Percentiles rank a stretch among this genome's conserved stretches.
These are phyloP conservation scores for Drosophila tani DNA, from an alignment of 1,140 invertebrate genomes.

Conservation along the genomic window DNA sequence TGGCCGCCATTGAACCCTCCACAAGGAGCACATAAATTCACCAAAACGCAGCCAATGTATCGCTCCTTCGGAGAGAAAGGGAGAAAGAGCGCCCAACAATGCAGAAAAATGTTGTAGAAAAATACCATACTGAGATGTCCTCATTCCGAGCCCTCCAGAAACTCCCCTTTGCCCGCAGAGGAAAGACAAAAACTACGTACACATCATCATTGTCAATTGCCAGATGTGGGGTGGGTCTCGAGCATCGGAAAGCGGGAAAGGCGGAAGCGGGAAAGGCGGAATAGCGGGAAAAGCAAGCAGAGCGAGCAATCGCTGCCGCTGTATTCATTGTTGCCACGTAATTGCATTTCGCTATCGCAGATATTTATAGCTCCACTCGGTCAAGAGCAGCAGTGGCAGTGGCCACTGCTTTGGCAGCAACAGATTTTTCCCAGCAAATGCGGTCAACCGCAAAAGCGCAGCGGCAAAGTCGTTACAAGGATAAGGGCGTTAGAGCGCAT, in stretches of 20 bases:
- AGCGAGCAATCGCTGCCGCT: slow-evolving; percentile 78
- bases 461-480: slow-evolving; percentile 78
- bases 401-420: slow-evolving; percentile 78
- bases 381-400: slow-evolving; percentile 73
- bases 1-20: slow-evolving; percentile 67
- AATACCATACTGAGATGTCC: slow-evolving; percentile 48
- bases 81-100: slow-evolving; percentile 50
- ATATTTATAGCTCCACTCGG: slow-evolving; percentile 83
- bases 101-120: slow-evolving; percentile 75
- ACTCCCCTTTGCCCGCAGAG: slow-evolving; percentile 32
- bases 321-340: slow-evolving; percentile 83
- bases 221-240: slow-evolving; percentile 61
- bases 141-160: slow-evolving; percentile 19
- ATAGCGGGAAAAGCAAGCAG: slow-evolving; percentile 19
- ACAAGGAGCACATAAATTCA: slow-evolving; percentile 72
- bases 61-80: slow-evolving; percentile 53
- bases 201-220: slow-evolving; percentile 83
- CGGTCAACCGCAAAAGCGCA: slow-evolving; percentile 82
- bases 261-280: not conserved
- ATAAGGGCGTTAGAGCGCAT: slow-evolving; percentile 80
- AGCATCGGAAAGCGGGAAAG: not conserved
- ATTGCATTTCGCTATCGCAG: slow-evolving; percentile 83
- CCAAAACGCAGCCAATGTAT: slow-evolving; percentile 67
- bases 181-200: slow-evolving; percentile 78
- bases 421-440: slow-evolving; percentile 80